Base-by-base conservation (phyloP, 2,888 invertebrate genomes). In the Malthinus flaveolus region DNA sequence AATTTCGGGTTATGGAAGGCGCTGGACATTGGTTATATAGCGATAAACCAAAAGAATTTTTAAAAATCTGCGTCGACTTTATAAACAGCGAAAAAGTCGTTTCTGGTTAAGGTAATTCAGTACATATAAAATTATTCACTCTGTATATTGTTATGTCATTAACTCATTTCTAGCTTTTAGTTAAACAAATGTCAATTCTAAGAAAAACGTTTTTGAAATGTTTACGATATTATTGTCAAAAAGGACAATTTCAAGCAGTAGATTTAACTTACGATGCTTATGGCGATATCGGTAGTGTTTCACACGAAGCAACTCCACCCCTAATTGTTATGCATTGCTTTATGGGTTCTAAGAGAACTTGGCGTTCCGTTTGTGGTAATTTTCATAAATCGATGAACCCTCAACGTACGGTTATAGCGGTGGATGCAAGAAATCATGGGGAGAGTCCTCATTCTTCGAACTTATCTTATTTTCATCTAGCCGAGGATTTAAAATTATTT, bases 11-110 rank as follows among this genome's bases (percentile, higher is more conserved):
- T 66, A 84, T 95, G 49, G 83, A 86, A 48, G 91, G 89, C 32
- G 92, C 97, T 5, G 94, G 95, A 0, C 97, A 98, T 77, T 93
- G 96, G 91, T 87, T 97, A 1, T 97, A 98, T 75, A 89, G 92
- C 64, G 96, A 97, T 62, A 90, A 94, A 74, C 95, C 97, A 1
- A 78, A 82, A 7, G 87, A 89, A 65, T 94, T 95, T 76, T 76
- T 93, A 23, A 82, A 87, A 49, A 68, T 82, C 46, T 81, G 87
- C 33, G 79, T 84, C 65, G 81, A 83, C 65, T 92, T 91, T 77
- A 75, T 91, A 62, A 81, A 82, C 63, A 64, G 55, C 13, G 10
- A 37, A 33, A 11, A 23, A 23, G 35, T 9, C 10, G 9, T n/a
- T 35, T n/a, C 9, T 1, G 3, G 10, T 35, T 35, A 10, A 35